phyloP scores from a whole-genome alignment of 2,888 invertebrate genomes.

The Trilocha varians region DNA sequence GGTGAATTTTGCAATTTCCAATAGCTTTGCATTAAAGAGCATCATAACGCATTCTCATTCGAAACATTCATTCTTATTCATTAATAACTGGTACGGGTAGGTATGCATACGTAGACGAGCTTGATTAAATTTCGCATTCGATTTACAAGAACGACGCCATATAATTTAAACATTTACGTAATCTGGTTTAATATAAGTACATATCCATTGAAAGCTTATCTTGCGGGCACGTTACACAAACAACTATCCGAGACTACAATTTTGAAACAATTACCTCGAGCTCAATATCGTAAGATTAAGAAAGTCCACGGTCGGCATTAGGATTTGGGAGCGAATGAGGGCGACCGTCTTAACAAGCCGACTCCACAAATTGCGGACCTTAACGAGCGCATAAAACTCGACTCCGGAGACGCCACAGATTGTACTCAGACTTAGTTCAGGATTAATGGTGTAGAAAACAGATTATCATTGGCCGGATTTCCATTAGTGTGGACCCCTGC shows the following conservation, averaged over 20 bases:
- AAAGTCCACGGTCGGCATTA: conserved; percentile 69
- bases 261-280: conserved; percentile 71
- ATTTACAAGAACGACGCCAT: background rate
- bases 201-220: background rate
- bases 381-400: conserved; percentile 72
- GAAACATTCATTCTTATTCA: too few species aligned
- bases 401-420: conserved; percentile 67
- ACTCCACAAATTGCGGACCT: conserved; percentile 73
- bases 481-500: conserved; percentile 69
- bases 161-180: background rate
- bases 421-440: conserved; percentile 71
- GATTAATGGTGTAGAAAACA: conserved; percentile 76
- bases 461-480: conserved; percentile 74
- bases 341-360: conserved; percentile 63
- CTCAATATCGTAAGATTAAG: conserved; percentile 71
- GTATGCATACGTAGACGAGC: too few species aligned
- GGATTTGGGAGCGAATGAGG: conserved; percentile 61
- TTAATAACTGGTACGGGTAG: too few species aligned
- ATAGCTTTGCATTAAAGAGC: too few species aligned
- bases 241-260: conserved; percentile 52
- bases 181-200: background rate
- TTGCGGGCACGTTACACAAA: conserved; percentile 16
- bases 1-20: too few species aligned
- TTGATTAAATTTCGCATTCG: too few species aligned
- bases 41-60: too few species aligned